Evolutionary conservation across 2,113 vertebrate genomes (phyloP).

Genomic region (Acrocephalus kingi): DNA sequence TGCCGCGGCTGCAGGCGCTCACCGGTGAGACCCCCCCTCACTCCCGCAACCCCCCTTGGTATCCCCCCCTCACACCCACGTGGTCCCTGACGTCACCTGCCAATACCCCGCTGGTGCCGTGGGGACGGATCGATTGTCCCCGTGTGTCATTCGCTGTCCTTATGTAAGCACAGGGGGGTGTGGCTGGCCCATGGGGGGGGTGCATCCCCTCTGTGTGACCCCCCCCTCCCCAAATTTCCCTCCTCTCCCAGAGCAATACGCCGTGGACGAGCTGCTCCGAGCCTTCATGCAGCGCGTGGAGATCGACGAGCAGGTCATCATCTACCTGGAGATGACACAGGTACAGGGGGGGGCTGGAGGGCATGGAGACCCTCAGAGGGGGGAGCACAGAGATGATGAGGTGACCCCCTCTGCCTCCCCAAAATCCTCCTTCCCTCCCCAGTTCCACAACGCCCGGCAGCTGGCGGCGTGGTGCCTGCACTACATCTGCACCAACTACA

Average conservation of each 20-base stretch:
- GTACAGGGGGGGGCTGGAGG: background rate
- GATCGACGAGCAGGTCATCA: constrained; percentile 86
- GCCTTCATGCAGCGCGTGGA: constrained; percentile 80
- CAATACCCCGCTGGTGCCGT: background rate
- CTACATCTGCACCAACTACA: constrained; percentile 92
- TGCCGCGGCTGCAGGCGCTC: constrained; percentile 85
- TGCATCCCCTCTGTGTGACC: no score
- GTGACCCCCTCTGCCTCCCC: background rate
- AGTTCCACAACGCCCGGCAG: constrained; percentile 89
- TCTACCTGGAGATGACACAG: constrained; percentile 89
- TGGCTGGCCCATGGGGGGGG: no score
- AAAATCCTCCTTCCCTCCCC: background rate
- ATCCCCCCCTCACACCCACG: no score
- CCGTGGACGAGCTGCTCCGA: constrained; percentile 84
- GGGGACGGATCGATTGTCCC: background rate
- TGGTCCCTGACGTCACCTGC: background rate
- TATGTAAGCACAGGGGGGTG: background rate
- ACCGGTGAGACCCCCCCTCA: constrained; percentile 73
- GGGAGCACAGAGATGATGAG: background rate
- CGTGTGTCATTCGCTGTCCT: background rate
- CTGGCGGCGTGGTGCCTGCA: constrained; percentile 88
- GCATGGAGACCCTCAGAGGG: background rate
- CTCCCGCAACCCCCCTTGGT: background rate
- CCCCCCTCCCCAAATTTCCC: background rate
- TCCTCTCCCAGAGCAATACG: constrained; percentile 79